A percentile compares a stretch with the other conserved stretches of the same genome.
Conservation (phyloP, 2,113 vertebrate genomes). For the Nipponia nippon region DNA sequence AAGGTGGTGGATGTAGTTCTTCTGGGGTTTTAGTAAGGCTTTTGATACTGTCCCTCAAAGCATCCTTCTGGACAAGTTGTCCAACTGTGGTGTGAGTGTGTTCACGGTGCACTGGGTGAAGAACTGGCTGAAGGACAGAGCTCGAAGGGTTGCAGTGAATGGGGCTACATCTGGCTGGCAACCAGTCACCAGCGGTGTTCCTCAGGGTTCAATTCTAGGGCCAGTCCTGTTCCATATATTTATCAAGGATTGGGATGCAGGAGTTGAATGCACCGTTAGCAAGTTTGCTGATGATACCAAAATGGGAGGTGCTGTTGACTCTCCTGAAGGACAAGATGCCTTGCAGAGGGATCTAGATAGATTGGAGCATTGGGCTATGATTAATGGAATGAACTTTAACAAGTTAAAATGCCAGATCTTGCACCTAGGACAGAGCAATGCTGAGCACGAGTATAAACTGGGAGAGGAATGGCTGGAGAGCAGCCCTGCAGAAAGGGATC, state of each 20-base stretch:
- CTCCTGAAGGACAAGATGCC: not conserved
- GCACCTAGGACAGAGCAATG: not conserved
- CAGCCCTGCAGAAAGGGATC: not conserved
- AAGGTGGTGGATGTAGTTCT: not conserved
- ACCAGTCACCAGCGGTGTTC: not conserved
- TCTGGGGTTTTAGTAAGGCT: not conserved
- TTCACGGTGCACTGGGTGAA: fast-evolving
- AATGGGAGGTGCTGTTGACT: not conserved
- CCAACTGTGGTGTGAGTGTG: not conserved
- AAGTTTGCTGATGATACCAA: not conserved
- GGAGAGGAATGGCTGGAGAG: not conserved
- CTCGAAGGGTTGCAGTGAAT: not conserved
- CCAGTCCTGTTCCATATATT: not conserved
- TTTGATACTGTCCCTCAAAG: not conserved
- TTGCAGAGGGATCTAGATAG: not conserved
- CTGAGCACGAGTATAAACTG: not conserved
- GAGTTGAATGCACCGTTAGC: not conserved
- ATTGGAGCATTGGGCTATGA: not conserved
- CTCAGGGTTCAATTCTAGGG: not conserved
- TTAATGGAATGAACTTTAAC: not conserved
- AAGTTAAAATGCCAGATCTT: not conserved
- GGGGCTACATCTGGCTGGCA: not conserved
- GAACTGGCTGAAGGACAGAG: not conserved
- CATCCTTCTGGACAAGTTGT: not conserved
- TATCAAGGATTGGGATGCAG: not conserved